Percentiles rank a stretch among this genome's conserved stretches.
Conservation (phyloP, 2,797 vertebrate genomes). For the Anguilla pacifica region DNA sequence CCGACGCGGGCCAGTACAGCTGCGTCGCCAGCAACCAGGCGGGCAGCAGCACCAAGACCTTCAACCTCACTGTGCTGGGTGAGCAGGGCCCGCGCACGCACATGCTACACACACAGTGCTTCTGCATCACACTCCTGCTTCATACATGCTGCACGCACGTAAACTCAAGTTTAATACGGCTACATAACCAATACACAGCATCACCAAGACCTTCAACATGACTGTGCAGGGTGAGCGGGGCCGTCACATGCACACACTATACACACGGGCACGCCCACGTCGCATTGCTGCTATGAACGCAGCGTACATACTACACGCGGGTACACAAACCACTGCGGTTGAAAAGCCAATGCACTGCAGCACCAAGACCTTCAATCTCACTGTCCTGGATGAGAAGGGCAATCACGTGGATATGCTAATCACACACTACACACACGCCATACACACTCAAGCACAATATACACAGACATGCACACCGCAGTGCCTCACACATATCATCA, state of each 20-base stretch:
- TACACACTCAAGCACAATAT: not conserved
- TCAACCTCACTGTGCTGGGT: constrained; percentile 86
- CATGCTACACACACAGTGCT: not conserved
- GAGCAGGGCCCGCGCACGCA: constrained; percentile 34
- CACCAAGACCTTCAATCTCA: constrained; percentile 85
- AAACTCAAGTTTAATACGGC: constrained; percentile 67
- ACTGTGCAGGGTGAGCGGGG: constrained; percentile 77
- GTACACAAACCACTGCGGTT: constrained; percentile 73
- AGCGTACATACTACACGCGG: not conserved
- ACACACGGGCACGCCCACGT: not conserved
- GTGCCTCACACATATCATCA: no score
- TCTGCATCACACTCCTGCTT: not conserved
- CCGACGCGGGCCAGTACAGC: constrained; percentile 80
- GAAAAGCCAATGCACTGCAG: constrained; percentile 81
- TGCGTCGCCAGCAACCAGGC: constrained; percentile 83
- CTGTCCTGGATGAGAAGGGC: constrained; percentile 77
- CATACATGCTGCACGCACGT: not conserved
- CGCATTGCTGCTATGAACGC: not conserved
- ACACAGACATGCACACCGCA: not conserved
- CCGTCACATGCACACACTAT: not conserved
- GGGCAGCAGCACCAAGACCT: constrained; percentile 84
- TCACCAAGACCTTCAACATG: constrained; percentile 85
- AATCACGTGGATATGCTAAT: not conserved
- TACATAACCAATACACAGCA: constrained; percentile 83
- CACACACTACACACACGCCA: not conserved